Evolutionary conservation across 1,140 invertebrate genomes (phyloP).

Genomic region (Pachypeltis micranthus): DNA sequence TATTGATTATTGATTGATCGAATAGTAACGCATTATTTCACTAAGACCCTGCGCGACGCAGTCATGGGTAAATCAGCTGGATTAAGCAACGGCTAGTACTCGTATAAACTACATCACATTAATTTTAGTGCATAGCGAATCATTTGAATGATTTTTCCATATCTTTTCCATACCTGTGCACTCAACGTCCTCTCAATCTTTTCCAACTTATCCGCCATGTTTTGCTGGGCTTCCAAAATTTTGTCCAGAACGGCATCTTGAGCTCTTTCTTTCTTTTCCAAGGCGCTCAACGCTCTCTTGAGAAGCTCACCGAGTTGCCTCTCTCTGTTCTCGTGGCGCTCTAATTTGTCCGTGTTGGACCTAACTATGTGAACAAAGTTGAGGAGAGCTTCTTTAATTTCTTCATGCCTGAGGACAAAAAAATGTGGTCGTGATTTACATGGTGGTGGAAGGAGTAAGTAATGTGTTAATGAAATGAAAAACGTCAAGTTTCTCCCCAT

Average conservation of each 20-base stretch:
- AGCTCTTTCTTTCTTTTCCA: constrained; percentile 60
- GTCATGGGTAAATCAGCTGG: too few species aligned
- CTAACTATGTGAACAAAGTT: constrained; percentile 69
- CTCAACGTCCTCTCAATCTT: constrained; percentile 24
- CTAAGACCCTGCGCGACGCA: too few species aligned
- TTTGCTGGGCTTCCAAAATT: constrained; percentile 7
- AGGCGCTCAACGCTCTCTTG: constrained; percentile 52
- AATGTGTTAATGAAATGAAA: too few species aligned
- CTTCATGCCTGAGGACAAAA: constrained; percentile 68
- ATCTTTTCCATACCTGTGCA: constrained; percentile 11
- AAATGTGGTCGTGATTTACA: too few species aligned
- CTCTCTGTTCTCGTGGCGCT: constrained; percentile 70
- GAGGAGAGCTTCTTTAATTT: constrained; percentile 66
- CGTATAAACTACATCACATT: too few species aligned
- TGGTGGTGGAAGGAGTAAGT: too few species aligned
- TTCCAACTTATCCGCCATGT: constrained; percentile 24
- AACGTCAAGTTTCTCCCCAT: too few species aligned
- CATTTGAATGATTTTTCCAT: too few species aligned
- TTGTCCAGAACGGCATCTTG: constrained; percentile 37
- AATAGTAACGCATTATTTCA: too few species aligned
- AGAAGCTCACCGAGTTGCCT: constrained; percentile 62
- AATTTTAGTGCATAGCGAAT: too few species aligned
- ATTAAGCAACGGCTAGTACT: too few species aligned
- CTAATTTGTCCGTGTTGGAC: constrained; percentile 65
- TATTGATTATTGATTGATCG: too few species aligned